Evolutionary conservation across 2,888 invertebrate genomes (phyloP), one percentile per base, ranked within the genome.

Genomic region (Pogonocherus hispidulus): DNA sequence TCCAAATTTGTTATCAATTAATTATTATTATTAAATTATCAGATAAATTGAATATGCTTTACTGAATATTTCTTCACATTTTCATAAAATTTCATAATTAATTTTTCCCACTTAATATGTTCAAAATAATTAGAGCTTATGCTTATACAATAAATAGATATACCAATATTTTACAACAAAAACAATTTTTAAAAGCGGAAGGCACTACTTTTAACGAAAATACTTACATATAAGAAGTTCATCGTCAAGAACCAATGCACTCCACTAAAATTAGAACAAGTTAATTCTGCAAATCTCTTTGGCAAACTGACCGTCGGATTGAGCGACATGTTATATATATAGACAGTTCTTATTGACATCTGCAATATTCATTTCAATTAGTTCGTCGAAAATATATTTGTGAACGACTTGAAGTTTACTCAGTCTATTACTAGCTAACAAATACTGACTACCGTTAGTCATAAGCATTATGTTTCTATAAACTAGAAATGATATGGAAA

Each of bases 351-450:
- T 41, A 16, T 41, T 41, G 41, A 41, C 41, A 41, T 14, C 41
- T n/a, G n/a, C n/a, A 41, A 41, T 41, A 41, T 41, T 41, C 14
- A 41, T 41, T 41, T 16, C n/a, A 41, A 41, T 41, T 41, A 41
- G 41, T 41, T 41, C 41, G 2, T 41, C 41, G 41, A 41, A 41
- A 41, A 41, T 41, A 37, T 37, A 41, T 41, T 41, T 9, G n/a
- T 14, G 41, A 41, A 41, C 41, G n/a, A 41, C 2, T 14, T 14
- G 14, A 41, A 41, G 41, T 41, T 41, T 41, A 5, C 41, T 41
- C 14, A 14, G 11, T 41, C 11, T 41, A 41, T 41, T 41, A 41
- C 3, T 3, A 5, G 41, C 3, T 32, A 32, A 32, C 16, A n/a
- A 41, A n/a, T n/a, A 41, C n/a, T n/a, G 3, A 41, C 16, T 41